Evolutionary conservation across 2,113 vertebrate genomes (phyloP), one percentile per base, ranked within the genome.

Genomic region (Oryzias woworae): DNA sequence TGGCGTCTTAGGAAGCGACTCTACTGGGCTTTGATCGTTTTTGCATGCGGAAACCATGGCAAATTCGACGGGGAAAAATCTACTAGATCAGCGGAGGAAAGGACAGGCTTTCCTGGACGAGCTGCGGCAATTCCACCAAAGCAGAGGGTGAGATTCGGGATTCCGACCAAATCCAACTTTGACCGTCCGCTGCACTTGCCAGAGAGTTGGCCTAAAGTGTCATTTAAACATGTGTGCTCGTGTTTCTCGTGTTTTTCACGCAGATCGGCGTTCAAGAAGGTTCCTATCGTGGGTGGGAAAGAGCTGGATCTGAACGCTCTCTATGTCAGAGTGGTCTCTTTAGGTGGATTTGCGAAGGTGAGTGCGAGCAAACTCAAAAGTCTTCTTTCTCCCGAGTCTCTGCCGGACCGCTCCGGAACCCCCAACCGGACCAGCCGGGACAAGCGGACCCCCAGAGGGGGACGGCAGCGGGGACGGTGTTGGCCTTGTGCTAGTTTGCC

Each of bases 121-220:
- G 96, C 97, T 99, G 96, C 96, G 96, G 96, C 97, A 99, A 94
- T 98, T 99, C 92, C 97, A 99, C 95, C 96, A 96, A 92, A 96
- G 96, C 95, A 93, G 96, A 95, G 97, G 97, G 97, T 98, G 92
- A 97, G 94, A 85, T 92, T 89, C 83, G 90, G 91, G 86, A 85
- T 87, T 83, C 86, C 66, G 53, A 66, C 82, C 78, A 92, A 93
- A 93, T 93, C 58, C 75, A 93, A 92, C 86, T 91, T 91, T 81
- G 82, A 80, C 85, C 69, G 14, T 17, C 1, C 18, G 76, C 80
- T 72, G 82, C 77, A 71, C 55, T 47, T 16, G 13, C 48, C 60
- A 50, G 70, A 4, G 53, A 77, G 59, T 54, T 18, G 24, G 14
- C 62, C 60, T 0, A 42, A 69, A 66, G 51, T 73, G 76, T 80